Percentiles rank a stretch among this genome's conserved stretches.
These are phyloP conservation scores for Malurus leucopterus DNA, from an alignment of 2,797 vertebrate genomes.

Conservation along the genomic window DNA sequence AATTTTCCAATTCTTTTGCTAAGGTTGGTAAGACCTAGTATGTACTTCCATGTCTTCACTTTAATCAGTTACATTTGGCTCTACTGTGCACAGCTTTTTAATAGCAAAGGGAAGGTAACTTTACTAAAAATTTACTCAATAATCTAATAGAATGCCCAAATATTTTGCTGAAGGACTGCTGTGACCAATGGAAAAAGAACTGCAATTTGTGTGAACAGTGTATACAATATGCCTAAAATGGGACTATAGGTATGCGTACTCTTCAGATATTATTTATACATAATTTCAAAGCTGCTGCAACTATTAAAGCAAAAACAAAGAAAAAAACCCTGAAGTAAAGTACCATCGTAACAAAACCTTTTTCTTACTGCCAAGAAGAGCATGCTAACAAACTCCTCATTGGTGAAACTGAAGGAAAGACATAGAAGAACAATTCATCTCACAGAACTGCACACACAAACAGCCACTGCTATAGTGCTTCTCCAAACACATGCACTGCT, in stretches of 20 bases:
- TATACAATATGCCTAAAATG: background rate
- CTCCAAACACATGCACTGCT: background rate
- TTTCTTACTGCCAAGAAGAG: background rate
- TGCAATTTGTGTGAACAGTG: background rate
- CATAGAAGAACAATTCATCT: background rate
- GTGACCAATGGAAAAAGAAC: background rate
- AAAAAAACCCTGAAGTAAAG: background rate
- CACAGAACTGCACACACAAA: background rate
- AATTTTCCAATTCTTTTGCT: background rate
- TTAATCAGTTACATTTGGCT: background rate
- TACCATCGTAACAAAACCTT: background rate
- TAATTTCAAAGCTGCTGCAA: background rate
- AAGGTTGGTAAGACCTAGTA: background rate
- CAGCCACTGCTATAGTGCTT: background rate
- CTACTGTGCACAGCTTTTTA: background rate
- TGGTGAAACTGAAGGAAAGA: background rate
- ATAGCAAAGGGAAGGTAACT: background rate
- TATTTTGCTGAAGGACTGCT: background rate
- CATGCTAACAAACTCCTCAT: background rate
- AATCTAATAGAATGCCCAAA: background rate
- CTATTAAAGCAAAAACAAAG: background rate
- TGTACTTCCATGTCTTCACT: background rate
- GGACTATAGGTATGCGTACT: background rate
- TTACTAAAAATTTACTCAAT: background rate
- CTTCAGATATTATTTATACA: background rate